These are phyloP conservation scores for Stomatorhinus walkeri DNA, from an alignment of 2,797 vertebrate genomes.

Conservation along the genomic window DNA sequence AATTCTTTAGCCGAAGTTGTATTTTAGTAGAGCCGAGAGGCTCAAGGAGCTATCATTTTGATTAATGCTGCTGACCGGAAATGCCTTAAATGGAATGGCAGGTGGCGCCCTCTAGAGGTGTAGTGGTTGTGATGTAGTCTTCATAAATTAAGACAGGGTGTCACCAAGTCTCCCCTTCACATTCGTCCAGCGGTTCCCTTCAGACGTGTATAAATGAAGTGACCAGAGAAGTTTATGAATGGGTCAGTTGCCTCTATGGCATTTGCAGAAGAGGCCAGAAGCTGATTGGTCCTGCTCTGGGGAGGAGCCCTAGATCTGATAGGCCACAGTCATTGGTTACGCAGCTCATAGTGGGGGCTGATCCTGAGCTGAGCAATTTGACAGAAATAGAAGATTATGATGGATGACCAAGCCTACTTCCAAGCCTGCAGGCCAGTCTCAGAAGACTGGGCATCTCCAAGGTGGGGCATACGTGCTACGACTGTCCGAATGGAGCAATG, in stretches of 20 bases:
- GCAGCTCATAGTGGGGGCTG: not conserved
- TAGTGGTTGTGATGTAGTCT: not conserved
- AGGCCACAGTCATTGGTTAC: not conserved
- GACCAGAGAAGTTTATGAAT: not conserved
- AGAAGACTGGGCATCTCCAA: conserved; percentile 2
- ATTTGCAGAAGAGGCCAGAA: not conserved
- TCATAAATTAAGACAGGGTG: not conserved
- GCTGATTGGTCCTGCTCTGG: not conserved
- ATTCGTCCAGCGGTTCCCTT: not conserved
- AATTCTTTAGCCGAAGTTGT: not conserved
- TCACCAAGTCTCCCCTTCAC: not conserved
- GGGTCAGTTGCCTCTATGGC: not conserved
- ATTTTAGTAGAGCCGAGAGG: not conserved
- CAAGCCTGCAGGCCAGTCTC: not conserved
- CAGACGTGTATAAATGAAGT: not conserved
- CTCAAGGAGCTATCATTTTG: not conserved
- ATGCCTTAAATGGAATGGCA: not conserved
- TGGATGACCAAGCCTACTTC: conserved; percentile 8
- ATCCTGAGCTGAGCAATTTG: conserved; percentile 10
- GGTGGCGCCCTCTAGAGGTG: not conserved
- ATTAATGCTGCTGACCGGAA: not conserved
- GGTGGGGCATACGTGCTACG: not conserved
- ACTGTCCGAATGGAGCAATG: not conserved
- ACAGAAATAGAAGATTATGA: conserved; percentile 10
- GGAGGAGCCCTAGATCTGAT: not conserved